Evolutionary conservation across 2,797 vertebrate genomes (phyloP).

Genomic region (Thripadectes ignobilis): DNA sequence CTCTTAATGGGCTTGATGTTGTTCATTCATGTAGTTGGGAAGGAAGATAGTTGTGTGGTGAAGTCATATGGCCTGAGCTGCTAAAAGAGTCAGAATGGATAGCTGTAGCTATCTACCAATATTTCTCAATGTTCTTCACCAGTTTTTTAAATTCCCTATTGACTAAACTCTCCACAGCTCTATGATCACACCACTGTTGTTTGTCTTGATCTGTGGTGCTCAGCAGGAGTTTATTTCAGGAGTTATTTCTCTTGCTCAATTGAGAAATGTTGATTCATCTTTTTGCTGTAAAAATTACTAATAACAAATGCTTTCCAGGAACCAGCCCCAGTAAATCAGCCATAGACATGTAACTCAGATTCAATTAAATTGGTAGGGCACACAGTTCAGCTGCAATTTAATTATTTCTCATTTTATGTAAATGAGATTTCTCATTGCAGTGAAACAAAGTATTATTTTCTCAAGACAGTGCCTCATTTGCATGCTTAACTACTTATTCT

Average conservation of each 20-base stretch:
- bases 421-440: slow-evolving; percentile 34
- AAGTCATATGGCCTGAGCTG: not conserved
- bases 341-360: slow-evolving; percentile 3
- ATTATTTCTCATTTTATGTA: slow-evolving; percentile 59
- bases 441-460: slow-evolving; percentile 28
- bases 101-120: not conserved
- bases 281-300: slow-evolving; percentile 12
- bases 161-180: not conserved
- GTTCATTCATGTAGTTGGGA: not conserved
- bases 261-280: not conserved
- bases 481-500: not conserved
- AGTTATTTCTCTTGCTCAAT: not conserved
- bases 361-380: slow-evolving; percentile 45
- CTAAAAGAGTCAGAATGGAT: not conserved
- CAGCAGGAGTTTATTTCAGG: not conserved
- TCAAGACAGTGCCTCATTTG: slow-evolving; percentile 22
- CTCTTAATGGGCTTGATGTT: not conserved
- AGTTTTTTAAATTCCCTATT: not conserved
- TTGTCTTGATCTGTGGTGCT: not conserved
- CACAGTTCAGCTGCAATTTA: slow-evolving; percentile 45
- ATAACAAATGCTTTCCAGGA: slow-evolving; percentile 46
- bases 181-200: not conserved
- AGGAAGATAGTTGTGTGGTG: not conserved
- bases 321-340: not conserved
- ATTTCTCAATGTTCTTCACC: not conserved